Evolutionary conservation across 2,113 vertebrate species (phyloP), one percentile per base, ranked within the genome.

Genomic region (Cyphomyrus plagiostoma): DNA sequence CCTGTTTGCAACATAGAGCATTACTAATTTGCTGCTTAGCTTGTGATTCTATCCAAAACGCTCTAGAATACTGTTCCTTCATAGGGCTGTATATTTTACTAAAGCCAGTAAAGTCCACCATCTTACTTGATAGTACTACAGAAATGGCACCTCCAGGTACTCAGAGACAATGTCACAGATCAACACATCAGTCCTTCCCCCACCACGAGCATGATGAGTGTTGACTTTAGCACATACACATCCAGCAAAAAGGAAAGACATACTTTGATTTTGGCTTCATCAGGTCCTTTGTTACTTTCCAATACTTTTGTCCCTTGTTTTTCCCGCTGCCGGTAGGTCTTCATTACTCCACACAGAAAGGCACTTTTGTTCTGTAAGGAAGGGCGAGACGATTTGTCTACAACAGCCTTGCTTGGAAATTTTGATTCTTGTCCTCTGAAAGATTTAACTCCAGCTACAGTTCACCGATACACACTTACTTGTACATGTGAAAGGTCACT

Each of bases 261-360:
- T 94, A 98, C 98, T 97, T 99, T 99, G 93, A 99, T 99, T 97
- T 99, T 99, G 93, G 97, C 95, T 95, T 99, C 98, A 97, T 99
- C 98, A 96, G 98, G 98, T 97, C 98, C 98, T 99, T 99, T 99
- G 95, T 95, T 99, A 94, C 98, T 97, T 94, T 99, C 98, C 90
- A 98, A 97, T 95, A 99, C 98, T 98, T 99, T 99, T 97, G 98
- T 98, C 96, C 98, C 98, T 94, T 99, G 98, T 96, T 99, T 99
- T 96, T 99, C 98, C 96, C 98, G 97, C 95, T 99, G 98, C 95
- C 98, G 98, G 90, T 99, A 99, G 56, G 98, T 99, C 96, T 99
- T 99, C 98, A 99, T 99, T 95, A 99, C 98, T 95, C 98, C 98
- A 97, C 98, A 99, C 96, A 99, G 98, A 97, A 99, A 99, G 97